A percentile compares a stretch with the other conserved stretches of the same genome.
These are phyloP conservation scores for Operophtera brumata DNA, from an alignment of 2,888 invertebrate genomes.

Conservation along the genomic window DNA sequence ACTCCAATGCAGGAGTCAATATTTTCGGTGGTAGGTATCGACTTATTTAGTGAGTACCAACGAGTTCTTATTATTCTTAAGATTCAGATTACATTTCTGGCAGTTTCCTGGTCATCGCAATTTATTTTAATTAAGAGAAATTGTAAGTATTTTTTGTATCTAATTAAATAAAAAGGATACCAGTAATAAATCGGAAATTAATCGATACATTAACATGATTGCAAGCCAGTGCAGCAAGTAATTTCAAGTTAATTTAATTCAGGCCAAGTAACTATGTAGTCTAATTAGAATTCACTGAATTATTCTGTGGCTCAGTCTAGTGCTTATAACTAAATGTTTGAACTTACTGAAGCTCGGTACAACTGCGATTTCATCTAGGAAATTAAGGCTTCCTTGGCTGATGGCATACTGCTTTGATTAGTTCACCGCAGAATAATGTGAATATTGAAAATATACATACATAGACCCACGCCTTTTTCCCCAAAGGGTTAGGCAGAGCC, in stretches of 20 bases:
- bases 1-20: not conserved
- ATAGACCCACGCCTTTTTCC: too few relatives aligned
- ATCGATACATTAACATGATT: not conserved
- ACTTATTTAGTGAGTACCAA: too few relatives aligned
- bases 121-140: too few relatives aligned
- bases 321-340: not conserved
- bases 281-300: not conserved
- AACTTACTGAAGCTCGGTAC: not conserved
- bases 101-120: too few relatives aligned
- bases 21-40: not conserved
- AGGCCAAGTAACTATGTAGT: not conserved
- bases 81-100: too few relatives aligned
- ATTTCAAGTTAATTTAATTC: not conserved
- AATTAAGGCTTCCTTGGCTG: not conserved
- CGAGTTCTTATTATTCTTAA: too few relatives aligned
- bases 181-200: too few relatives aligned
- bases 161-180: too few relatives aligned
- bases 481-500: too few relatives aligned
- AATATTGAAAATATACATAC: not conserved
- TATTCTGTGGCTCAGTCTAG: not conserved
- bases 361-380: not conserved
- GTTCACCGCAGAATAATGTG: not conserved
- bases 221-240: not conserved
- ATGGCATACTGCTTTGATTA: not conserved
- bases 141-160: too few relatives aligned